Percentiles rank a stretch among this genome's conserved stretches.
These are phyloP conservation scores for Lasioglossum zephyrum DNA, from an alignment of 2,888 invertebrate species.

Conservation along the genomic window DNA sequence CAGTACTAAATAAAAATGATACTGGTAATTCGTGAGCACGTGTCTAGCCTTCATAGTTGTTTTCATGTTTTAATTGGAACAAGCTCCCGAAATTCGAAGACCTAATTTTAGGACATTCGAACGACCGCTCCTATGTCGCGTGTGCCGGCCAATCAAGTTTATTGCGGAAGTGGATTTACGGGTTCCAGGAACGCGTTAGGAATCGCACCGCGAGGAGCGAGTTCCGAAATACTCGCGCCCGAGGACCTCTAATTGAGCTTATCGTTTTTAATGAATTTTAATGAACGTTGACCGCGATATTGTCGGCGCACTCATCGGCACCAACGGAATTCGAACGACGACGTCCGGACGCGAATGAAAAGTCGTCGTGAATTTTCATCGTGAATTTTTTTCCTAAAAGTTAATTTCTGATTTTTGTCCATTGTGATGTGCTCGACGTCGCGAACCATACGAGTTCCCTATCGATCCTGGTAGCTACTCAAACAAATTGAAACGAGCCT, in stretches of 20 bases:
- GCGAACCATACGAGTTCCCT: background rate
- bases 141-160: constrained; percentile 3
- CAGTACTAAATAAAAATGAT: no score
- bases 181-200: constrained; percentile 42
- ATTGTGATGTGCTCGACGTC: no score
- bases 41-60: no score
- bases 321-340: constrained; percentile 40
- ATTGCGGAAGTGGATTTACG: constrained; percentile 7
- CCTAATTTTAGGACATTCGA: background rate
- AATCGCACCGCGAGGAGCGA: constrained; percentile 2
- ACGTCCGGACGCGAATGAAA: constrained; percentile 29
- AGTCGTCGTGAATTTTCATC: constrained; percentile 15
- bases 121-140: background rate
- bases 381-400: no score
- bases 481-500: background rate
- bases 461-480: background rate
- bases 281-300: constrained; percentile 39
- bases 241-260: constrained; percentile 48
- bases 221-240: constrained; percentile 24
- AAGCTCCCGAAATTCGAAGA: background rate
- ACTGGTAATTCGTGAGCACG: no score
- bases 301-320: background rate
- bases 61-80: background rate
- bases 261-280: constrained; percentile 60
- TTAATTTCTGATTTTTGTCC: no score